Conservation (phyloP, 2,797 vertebrate genomes). For the Tinamus major region DNA sequence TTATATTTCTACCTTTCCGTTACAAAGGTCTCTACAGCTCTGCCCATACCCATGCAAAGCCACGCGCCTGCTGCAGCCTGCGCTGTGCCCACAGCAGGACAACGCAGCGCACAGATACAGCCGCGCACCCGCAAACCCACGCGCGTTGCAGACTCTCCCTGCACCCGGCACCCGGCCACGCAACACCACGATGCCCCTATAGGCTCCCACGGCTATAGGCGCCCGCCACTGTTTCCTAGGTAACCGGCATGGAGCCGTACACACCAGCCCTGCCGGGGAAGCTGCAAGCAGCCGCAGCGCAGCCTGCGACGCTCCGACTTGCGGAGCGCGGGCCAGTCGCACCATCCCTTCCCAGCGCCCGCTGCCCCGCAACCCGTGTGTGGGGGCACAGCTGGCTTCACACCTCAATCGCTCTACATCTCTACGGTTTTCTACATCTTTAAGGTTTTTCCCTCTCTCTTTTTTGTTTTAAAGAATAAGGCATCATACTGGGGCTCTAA, state of each 20-base stretch:
- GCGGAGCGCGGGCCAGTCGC: not conserved
- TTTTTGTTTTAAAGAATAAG: not conserved
- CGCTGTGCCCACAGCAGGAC: not conserved
- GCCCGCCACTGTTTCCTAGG: conserved; percentile 82
- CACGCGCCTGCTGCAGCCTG: not conserved
- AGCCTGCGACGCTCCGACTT: conserved; percentile 1
- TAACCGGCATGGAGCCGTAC: conserved; percentile 73
- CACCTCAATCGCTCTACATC: not conserved
- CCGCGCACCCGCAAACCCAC: not conserved
- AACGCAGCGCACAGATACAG: not conserved
- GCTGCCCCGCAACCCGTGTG: not conserved
- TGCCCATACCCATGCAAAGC: not conserved
- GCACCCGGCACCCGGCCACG: conserved; percentile 11
- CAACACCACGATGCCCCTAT: conserved; percentile 72
- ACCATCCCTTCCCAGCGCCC: not conserved
- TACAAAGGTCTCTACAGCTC: conserved; percentile 14
- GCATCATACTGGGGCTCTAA: not conserved
- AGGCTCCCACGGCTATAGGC: conserved; percentile 68
- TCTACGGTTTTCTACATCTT: not conserved
- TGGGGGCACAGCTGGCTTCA: not conserved
- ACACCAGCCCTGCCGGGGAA: not conserved
- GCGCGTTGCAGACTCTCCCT: not conserved
- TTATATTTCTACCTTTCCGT: conserved; percentile 18
- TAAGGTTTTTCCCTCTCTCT: not conserved
- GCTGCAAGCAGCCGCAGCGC: conserved; percentile 40